phyloP scores from a whole-genome alignment of 23 tunicate genomes.

The Oikopleura albicans region DNA sequence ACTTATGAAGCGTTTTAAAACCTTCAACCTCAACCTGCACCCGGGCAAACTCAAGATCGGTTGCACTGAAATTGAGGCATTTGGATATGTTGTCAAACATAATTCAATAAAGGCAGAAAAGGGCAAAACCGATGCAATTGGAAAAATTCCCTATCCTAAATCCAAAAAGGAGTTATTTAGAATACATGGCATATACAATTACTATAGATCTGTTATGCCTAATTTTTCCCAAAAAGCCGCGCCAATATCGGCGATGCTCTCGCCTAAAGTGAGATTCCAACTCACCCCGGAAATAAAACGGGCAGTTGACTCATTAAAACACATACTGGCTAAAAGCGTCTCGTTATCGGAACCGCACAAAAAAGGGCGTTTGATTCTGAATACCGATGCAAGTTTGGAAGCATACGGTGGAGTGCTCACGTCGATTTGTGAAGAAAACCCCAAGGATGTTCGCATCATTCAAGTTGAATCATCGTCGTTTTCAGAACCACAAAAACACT shows the following conservation, averaged over 20 bases:
- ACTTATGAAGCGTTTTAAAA: background rate
- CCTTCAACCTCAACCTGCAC: background rate
- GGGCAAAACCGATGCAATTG: background rate
- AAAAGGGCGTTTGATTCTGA: background rate
- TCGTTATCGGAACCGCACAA: background rate
- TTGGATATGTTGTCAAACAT: background rate
- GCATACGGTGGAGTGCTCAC: background rate
- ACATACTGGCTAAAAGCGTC: background rate
- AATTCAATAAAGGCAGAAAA: background rate
- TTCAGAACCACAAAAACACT: background rate
- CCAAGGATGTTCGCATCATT: background rate
- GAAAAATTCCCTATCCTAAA: background rate
- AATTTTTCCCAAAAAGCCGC: background rate
- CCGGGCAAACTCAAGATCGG: background rate
- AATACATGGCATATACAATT: background rate
- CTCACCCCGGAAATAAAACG: background rate
- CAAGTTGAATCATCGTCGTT: background rate
- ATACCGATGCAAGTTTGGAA: background rate
- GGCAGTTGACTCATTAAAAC: background rate
- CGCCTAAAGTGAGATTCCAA: background rate
- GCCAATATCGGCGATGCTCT: background rate
- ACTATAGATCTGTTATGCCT: background rate
- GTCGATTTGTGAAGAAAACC: background rate
- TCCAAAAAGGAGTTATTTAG: background rate
- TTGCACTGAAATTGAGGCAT: background rate